phyloP scores from a whole-genome alignment of 2,113 vertebrate species.

The Odobenus rosmarus region DNA sequence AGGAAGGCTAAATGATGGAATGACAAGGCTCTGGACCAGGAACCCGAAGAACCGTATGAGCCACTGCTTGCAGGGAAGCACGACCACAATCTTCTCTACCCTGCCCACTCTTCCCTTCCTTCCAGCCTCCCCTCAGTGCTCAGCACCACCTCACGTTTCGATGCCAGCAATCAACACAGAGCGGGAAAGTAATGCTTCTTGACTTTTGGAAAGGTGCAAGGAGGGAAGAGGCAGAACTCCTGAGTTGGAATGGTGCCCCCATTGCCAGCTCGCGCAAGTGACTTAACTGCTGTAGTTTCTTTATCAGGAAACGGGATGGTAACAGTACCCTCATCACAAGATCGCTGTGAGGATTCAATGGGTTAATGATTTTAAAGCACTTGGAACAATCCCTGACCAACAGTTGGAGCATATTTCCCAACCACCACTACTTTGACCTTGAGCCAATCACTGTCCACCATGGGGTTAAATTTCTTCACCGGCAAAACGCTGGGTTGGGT shows the following conservation, averaged over 20 bases:
- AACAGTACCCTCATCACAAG: background rate
- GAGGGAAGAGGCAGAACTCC: background rate
- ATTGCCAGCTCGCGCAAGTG: background rate
- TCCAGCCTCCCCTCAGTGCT: rapidly evolving
- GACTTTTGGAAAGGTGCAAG: background rate
- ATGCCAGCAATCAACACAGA: background rate
- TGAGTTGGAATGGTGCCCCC: background rate
- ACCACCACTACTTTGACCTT: background rate
- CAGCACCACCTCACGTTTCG: background rate
- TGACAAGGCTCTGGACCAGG: background rate
- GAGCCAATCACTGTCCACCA: background rate
- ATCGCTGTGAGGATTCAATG: background rate
- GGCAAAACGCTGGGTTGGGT: no score
- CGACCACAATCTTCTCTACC: background rate
- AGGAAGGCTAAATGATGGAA: background rate
- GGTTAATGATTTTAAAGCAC: background rate
- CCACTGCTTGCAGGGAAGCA: background rate
- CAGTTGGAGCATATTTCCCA: background rate
- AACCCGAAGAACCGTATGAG: background rate
- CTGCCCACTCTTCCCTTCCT: background rate
- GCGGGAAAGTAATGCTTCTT: no score
- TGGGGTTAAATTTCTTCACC: background rate
- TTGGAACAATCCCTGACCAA: background rate
- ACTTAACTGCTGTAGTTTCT: background rate
- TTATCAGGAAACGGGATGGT: background rate